Evolutionary conservation across 2,113 vertebrate genomes (phyloP).

Genomic region (Gadus chalcogrammus): DNA sequence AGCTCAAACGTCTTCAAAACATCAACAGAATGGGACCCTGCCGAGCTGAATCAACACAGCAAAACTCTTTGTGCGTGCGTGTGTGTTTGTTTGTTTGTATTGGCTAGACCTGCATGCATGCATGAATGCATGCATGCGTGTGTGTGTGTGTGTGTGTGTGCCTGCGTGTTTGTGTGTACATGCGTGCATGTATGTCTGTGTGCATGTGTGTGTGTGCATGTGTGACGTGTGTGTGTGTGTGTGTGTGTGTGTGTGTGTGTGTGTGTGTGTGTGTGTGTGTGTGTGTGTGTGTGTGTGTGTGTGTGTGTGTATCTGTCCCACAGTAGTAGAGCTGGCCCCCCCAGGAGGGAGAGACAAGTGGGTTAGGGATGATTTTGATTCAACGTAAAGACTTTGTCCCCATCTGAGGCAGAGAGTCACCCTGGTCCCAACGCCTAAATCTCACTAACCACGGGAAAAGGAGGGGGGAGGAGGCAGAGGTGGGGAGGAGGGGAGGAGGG

Average conservation of each 20-base stretch:
- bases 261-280: conserved; percentile 12
- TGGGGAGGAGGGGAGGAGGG: no score
- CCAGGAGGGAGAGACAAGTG: no score
- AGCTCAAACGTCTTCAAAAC: no score
- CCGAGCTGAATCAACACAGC: no score
- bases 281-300: neutral
- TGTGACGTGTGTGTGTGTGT: conserved; percentile 6
- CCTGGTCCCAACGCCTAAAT: no score
- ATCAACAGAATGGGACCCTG: no score
- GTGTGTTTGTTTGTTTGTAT: conserved; percentile 1
- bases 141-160: conserved; percentile 17
- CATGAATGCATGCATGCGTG: conserved; percentile 1
- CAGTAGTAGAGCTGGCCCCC: no score
- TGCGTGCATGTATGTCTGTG: conserved; percentile 7
- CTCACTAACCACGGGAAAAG: no score
- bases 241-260: neutral
- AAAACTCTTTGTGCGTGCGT: neutral
- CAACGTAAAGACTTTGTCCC: no score
- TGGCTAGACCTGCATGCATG: neutral
- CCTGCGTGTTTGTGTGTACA: conserved; percentile 10
- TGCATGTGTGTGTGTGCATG: neutral
- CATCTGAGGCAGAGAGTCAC: no score
- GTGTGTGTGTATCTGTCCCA: no score
- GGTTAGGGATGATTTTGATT: no score
- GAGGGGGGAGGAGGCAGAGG: neutral